Evolutionary conservation across 2,113 vertebrate species (phyloP).

Genomic region (Galbula dea): DNA sequence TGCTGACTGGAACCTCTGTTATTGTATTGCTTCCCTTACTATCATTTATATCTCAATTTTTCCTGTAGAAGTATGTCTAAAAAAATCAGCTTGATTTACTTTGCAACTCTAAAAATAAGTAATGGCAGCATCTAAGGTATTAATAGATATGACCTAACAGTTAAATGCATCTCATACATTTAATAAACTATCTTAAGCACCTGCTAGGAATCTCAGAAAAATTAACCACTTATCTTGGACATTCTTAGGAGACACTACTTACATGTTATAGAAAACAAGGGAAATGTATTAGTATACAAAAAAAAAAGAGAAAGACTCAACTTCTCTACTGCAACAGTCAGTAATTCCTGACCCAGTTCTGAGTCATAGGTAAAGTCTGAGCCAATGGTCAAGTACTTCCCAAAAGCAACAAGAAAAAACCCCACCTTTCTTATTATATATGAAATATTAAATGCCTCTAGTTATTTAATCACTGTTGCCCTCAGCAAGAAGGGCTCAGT

Average conservation of each 20-base stretch:
- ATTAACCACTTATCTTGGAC: neutral
- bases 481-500: neutral
- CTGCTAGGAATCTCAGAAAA: neutral
- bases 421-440: neutral
- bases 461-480: neutral
- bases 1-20: neutral
- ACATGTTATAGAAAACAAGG: neutral
- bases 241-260: neutral
- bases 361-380: fast-evolving
- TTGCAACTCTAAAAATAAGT: neutral
- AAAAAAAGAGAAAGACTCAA: neutral
- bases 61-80: neutral
- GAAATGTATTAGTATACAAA: neutral
- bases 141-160: neutral
- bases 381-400: neutral
- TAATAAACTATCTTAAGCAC: neutral
- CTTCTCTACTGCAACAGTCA: neutral
- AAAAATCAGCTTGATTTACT: neutral
- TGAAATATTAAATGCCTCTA: neutral
- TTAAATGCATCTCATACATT: neutral
- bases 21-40: neutral
- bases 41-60: neutral
- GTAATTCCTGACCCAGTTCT: neutral
- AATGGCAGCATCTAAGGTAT: neutral
- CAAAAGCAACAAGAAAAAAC: neutral